Evolutionary conservation across 2,113 vertebrate genomes (phyloP).

Genomic region (Ahaetulla prasina): DNA sequence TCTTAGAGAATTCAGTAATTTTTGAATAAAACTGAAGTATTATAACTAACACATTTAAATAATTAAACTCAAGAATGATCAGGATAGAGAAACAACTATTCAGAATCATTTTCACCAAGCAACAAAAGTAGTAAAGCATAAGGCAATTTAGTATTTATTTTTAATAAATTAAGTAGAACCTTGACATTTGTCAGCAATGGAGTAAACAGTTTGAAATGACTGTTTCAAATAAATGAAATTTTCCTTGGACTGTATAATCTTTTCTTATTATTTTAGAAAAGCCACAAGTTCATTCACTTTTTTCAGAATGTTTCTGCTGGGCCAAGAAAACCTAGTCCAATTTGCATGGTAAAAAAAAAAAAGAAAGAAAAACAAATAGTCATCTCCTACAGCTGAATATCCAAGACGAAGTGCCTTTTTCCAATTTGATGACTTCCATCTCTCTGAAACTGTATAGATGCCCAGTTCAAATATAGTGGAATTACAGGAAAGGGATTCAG

Average conservation of each 20-base stretch:
- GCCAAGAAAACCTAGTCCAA: background rate
- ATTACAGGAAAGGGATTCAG: background rate
- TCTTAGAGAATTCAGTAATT: conserved; percentile 27
- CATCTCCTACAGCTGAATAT: background rate
- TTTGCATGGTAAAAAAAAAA: background rate
- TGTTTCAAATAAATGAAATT: background rate
- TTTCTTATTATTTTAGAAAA: background rate
- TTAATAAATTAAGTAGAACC: background rate
- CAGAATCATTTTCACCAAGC: conserved; percentile 35
- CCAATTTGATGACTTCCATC: background rate
- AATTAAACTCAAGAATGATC: conserved; percentile 35
- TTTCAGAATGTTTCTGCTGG: background rate
- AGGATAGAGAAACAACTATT: conserved; percentile 28
- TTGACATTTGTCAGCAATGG: background rate
- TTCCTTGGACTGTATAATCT: background rate
- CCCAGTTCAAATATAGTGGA: background rate
- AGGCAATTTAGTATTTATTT: background rate
- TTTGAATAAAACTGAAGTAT: conserved; percentile 27
- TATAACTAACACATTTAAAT: conserved; percentile 13
- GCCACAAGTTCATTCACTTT: background rate
- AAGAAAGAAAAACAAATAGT: background rate
- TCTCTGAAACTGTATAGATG: background rate
- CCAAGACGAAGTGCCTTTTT: background rate
- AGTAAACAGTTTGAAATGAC: background rate
- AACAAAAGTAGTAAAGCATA: background rate